phyloP scores from a whole-genome alignment of 2,797 vertebrate species.

The Huso huso region DNA sequence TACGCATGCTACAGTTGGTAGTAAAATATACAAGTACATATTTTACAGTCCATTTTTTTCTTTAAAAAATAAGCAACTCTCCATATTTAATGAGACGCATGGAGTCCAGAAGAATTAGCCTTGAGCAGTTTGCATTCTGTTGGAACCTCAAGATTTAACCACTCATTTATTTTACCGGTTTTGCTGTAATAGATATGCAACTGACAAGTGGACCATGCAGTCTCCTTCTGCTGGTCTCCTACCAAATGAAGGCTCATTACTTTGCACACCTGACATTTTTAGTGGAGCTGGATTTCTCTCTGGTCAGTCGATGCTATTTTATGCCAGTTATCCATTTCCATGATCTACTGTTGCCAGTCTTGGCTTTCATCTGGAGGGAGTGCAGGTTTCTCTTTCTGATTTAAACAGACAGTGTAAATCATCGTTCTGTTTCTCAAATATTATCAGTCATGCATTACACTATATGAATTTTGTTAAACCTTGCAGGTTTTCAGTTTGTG shows the following conservation, averaged over 20 bases:
- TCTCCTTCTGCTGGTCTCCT: slow-evolving; percentile 42
- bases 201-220: slow-evolving; percentile 43
- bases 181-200: slow-evolving; percentile 41
- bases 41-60: neutral
- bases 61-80: slow-evolving; percentile 8
- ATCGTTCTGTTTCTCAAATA: no score
- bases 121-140: slow-evolving; percentile 32
- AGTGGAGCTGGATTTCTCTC: slow-evolving; percentile 19
- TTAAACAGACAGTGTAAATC: no score
- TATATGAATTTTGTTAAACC: no score
- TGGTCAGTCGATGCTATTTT: no score
- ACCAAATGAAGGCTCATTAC: slow-evolving; percentile 36
- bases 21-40: neutral
- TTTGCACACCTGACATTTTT: slow-evolving; percentile 40
- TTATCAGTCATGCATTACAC: no score
- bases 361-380: no score
- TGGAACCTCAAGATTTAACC: slow-evolving; percentile 39
- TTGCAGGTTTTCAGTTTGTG: no score
- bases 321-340: no score
- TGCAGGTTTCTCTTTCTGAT: no score
- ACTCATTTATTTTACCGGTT: slow-evolving; percentile 51
- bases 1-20: neutral
- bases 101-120: slow-evolving; percentile 28
- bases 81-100: slow-evolving; percentile 16
- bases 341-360: no score